Conservation (phyloP, 2,797 vertebrate species). For the Characodon lateralis region DNA sequence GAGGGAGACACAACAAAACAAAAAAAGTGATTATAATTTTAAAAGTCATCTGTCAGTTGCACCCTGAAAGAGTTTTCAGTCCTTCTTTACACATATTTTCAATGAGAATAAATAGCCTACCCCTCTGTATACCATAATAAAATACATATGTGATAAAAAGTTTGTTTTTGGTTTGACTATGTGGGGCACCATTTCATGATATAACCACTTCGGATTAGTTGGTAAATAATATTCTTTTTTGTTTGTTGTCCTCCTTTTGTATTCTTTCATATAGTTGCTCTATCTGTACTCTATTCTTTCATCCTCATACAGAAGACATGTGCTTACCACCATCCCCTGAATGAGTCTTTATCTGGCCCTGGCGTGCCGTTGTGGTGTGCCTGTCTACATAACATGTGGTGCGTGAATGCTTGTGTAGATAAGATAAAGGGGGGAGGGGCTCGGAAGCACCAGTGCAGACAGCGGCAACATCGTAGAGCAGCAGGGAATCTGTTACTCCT, state of each 20-base stretch:
- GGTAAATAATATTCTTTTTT: neutral
- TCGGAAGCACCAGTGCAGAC: conserved; percentile 47
- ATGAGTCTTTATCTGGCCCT: conserved; percentile 30
- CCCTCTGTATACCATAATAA: no score
- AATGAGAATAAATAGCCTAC: no score
- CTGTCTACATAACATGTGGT: conserved; percentile 46
- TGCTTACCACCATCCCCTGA: conserved; percentile 32
- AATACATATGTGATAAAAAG: no score
- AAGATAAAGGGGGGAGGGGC: conserved; percentile 58
- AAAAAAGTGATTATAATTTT: neutral
- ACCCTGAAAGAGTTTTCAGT: no score
- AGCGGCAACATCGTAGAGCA: conserved; percentile 29
- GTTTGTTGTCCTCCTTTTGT: neutral
- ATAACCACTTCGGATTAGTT: no score
- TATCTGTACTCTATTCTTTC: conserved; percentile 16
- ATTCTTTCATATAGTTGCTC: neutral
- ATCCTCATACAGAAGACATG: conserved; percentile 23
- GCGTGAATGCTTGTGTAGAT: conserved; percentile 55
- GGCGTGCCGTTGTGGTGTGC: conserved; percentile 41
- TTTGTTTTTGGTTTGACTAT: no score
- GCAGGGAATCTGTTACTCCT: conserved; percentile 58
- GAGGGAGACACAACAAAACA: neutral
- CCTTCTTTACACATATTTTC: no score
- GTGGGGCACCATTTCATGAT: no score
- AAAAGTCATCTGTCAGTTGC: no score